Percentiles rank a stretch among this genome's conserved stretches.
phyloP scores from a whole-genome alignment of 2,888 invertebrate genomes.

The Hyppa rectilinea region DNA sequence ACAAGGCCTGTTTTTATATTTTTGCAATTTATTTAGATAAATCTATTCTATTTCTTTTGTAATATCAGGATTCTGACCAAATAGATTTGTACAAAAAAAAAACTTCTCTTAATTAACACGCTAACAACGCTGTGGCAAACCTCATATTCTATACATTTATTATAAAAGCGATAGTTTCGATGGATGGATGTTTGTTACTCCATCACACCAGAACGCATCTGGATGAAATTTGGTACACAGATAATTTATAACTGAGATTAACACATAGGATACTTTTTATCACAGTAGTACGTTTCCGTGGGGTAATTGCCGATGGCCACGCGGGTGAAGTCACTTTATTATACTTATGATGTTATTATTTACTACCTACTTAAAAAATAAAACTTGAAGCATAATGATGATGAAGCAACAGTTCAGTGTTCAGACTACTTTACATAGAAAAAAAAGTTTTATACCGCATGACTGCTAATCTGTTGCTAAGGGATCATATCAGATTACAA shows the following conservation, averaged over 20 bases:
- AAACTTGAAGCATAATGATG: neutral
- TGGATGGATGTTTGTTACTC: no score
- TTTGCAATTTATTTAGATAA: neutral
- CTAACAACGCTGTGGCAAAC: neutral
- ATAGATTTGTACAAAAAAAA: neutral
- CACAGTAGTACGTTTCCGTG: no score
- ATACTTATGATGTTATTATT: neutral
- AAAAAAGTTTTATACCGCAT: neutral
- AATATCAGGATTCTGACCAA: neutral
- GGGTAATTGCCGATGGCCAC: no score
- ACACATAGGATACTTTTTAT: no score
- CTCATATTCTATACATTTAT: no score
- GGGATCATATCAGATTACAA: slow-evolving; percentile 17
- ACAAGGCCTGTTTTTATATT: no score
- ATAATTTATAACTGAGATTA: no score
- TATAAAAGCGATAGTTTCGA: no score
- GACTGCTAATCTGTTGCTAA: slow-evolving; percentile 11
- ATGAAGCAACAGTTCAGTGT: neutral
- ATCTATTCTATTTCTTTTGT: neutral
- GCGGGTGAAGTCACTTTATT: no score
- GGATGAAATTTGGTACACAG: no score
- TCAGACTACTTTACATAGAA: no score
- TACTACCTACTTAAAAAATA: neutral
- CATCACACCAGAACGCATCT: no score
- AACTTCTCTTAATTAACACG: neutral